phyloP scores from a whole-genome alignment of 1,140 invertebrate species.

The Aphidius gifuensis region DNA sequence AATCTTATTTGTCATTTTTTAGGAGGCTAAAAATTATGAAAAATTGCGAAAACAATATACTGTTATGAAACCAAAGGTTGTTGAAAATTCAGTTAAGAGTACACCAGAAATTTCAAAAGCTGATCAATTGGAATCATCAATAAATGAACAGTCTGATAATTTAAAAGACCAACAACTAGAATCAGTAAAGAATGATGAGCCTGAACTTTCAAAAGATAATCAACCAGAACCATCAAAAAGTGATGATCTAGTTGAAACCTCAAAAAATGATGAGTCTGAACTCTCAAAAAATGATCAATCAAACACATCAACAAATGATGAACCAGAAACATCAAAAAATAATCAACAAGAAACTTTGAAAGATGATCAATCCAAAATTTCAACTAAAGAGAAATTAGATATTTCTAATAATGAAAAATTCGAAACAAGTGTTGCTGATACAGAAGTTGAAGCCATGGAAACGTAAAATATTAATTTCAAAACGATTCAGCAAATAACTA shows the following conservation, averaged over 20 bases:
- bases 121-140: no score
- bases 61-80: slow-evolving; percentile 35
- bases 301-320: no score
- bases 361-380: no score
- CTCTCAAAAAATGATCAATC: no score
- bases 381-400: no score
- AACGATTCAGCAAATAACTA: slow-evolving; percentile 39
- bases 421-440: no score
- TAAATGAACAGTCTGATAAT: no score
- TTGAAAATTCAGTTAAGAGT: slow-evolving; percentile 48
- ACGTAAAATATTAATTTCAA: slow-evolving; percentile 41
- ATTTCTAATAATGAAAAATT: no score
- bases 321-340: no score
- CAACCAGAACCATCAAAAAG: no score
- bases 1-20: slow-evolving; percentile 13
- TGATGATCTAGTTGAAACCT: slow-evolving; percentile 29
- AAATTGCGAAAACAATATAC: slow-evolving; percentile 59
- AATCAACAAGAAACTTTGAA: no score
- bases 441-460: slow-evolving; percentile 49
- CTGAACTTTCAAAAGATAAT: slow-evolving; percentile 1
- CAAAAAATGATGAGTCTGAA: slow-evolving; percentile 35
- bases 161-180: slow-evolving; percentile 17
- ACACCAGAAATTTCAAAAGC: slow-evolving; percentile 25
- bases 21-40: slow-evolving; percentile 61
- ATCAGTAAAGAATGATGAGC: slow-evolving; percentile 35